Evolutionary conservation across 2,113 vertebrate genomes (phyloP).

Genomic region (Tupaia tana): DNA sequence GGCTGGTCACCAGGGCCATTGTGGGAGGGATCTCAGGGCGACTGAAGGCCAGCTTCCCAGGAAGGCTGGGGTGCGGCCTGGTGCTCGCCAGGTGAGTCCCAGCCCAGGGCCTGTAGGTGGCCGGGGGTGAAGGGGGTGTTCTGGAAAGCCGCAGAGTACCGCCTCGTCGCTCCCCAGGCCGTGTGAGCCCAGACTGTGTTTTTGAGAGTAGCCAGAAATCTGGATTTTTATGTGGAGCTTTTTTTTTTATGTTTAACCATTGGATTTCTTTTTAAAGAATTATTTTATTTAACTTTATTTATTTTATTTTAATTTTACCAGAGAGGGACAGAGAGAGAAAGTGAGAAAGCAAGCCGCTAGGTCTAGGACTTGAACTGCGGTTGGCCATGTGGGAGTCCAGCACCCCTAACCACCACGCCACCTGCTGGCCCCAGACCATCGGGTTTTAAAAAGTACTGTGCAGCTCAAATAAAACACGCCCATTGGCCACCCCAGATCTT

Average conservation of each 20-base stretch:
- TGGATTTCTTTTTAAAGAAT: too few species aligned
- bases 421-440: too few species aligned
- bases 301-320: too few species aligned
- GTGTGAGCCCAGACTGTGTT: background rate
- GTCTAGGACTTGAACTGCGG: too few species aligned
- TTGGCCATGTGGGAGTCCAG: too few species aligned
- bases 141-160: too few species aligned
- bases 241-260: background rate
- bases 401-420: too few species aligned
- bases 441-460: background rate
- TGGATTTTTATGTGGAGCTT: background rate
- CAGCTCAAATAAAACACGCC: background rate
- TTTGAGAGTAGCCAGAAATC: background rate
- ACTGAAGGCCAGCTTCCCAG: background rate
- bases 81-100: background rate
- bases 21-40: background rate
- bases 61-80: background rate
- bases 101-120: background rate
- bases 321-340: too few species aligned
- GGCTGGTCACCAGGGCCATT: background rate
- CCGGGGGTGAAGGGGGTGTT: background rate
- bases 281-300: too few species aligned
- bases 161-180: background rate
- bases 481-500: background rate
- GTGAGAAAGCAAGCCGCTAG: too few species aligned